phyloP scores from a whole-genome alignment of 2,797 vertebrate species.

The Etheostoma perlongum region DNA sequence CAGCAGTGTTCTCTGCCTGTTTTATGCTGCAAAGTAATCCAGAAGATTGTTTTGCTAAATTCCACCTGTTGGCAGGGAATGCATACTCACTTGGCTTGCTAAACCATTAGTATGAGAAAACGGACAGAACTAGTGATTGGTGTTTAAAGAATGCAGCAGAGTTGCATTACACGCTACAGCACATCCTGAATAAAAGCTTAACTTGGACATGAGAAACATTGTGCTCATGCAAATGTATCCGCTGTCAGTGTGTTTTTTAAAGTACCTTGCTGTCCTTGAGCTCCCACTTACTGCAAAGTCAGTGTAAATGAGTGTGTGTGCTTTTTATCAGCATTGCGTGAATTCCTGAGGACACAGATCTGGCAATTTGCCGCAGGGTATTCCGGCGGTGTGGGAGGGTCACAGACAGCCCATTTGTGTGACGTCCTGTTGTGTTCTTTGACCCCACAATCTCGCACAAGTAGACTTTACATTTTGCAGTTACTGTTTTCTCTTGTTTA shows the following conservation, averaged over 20 bases:
- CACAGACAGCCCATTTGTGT: no score
- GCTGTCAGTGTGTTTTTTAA: background rate
- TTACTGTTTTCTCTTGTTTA: no score
- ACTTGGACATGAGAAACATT: background rate
- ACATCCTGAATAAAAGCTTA: background rate
- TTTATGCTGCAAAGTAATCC: background rate
- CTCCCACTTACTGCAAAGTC: conserved; percentile 10
- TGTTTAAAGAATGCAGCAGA: conserved; percentile 14
- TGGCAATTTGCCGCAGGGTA: no score
- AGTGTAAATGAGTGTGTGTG: conserved; percentile 21
- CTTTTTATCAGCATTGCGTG: conserved; percentile 55
- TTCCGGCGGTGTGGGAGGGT: no score
- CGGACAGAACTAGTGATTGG: background rate
- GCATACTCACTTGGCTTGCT: background rate
- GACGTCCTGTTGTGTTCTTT: no score
- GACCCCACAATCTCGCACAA: no score
- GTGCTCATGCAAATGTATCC: background rate
- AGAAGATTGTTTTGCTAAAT: background rate
- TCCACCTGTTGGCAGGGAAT: background rate
- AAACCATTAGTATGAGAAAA: background rate
- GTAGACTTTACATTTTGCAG: no score
- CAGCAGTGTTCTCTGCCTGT: conserved; percentile 11
- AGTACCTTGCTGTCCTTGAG: background rate
- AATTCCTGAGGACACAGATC: conserved; percentile 28
- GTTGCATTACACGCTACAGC: background rate